Base-by-base conservation (phyloP, 2,113 vertebrate species). In the Xiphias gladius region DNA sequence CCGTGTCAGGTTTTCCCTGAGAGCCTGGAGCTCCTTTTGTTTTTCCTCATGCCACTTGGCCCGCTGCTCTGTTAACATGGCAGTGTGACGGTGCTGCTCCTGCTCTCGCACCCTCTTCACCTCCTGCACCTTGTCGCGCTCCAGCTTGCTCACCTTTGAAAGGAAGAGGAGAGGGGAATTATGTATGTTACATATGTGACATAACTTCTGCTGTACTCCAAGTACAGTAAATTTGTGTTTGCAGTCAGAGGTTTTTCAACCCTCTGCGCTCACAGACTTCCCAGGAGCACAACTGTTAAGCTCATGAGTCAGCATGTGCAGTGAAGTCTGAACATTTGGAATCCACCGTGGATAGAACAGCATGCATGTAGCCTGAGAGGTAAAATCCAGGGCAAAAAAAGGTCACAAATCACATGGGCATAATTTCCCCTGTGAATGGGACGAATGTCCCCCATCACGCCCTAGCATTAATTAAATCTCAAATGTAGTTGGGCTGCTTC, bases 31-130 rank as follows among this genome's bases (percentile, higher is more conserved):
- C 89, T 99, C 99, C 90, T 97, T 99, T 88, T 98, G 97, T 88
- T 99, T 99, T 71, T 99, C 99, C 89, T 99, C 97, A 2, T 99
- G 99, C 88, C 99, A 98, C 86, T 99, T 99, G 87, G 97, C 96
- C 80, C 98, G 96, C 35, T 99, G 97, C 91, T 99, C 99, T 0
- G 97, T 99, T 83, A 99, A 92, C 82, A 96, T 95, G 77, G 97
- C 98, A 0, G 99, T 99, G 93, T 99, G 97, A 32, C 98, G 97
- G 93, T 99, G 98, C 88, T 99, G 98, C 94, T 99, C 99, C 92
- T 98, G 95, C 86, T 99, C 99, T 0, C 97, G 97, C 39, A 98
- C 97, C 13, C 97, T 94, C 90, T 99, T 99, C 0, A 96, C 97
- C 92, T 99, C 98, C 94, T 99, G 99, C 63, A 96, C 97, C 94